Percentiles rank a stretch among this genome's conserved stretches.
Evolutionary conservation across 1,140 invertebrate genomes (phyloP).

Genomic region (Anastatus disparis): DNA sequence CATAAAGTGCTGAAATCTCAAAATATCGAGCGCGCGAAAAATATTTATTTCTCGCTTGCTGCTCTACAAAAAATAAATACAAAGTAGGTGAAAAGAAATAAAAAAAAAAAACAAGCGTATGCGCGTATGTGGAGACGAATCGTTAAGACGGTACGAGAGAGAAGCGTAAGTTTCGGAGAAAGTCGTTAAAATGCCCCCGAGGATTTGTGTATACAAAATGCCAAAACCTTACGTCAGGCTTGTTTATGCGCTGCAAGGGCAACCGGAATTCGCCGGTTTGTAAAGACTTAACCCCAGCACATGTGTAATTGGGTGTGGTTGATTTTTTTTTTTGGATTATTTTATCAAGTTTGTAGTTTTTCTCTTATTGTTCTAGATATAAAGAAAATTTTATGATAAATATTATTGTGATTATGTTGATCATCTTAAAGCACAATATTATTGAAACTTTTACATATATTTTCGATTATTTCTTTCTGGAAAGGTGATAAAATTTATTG

Average conservation of each 20-base stretch:
- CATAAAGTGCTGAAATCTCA: conserved; percentile 9
- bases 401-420: no score
- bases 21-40: neutral
- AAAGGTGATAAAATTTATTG: no score
- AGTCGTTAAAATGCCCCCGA: conserved; percentile 36
- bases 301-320: no score
- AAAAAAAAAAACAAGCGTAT: neutral
- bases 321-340: no score
- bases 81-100: neutral
- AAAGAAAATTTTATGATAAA: no score
- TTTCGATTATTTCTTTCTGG: no score
- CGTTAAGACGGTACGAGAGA: neutral
- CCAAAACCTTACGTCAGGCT: conserved; percentile 45
- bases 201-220: conserved; percentile 40
- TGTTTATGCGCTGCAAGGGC: conserved; percentile 48
- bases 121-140: neutral
- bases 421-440: no score
- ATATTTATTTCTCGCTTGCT: conserved; percentile 14
- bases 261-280: conserved; percentile 42
- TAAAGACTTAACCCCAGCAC: conserved; percentile 44
- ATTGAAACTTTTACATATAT: no score
- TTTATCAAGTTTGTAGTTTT: no score
- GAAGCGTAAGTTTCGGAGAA: conserved; percentile 29
- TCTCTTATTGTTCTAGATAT: no score
- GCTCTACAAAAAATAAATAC: conserved; percentile 1